Conservation (phyloP, 2,797 vertebrate genomes). For the Eleutherodactylus coqui region DNA sequence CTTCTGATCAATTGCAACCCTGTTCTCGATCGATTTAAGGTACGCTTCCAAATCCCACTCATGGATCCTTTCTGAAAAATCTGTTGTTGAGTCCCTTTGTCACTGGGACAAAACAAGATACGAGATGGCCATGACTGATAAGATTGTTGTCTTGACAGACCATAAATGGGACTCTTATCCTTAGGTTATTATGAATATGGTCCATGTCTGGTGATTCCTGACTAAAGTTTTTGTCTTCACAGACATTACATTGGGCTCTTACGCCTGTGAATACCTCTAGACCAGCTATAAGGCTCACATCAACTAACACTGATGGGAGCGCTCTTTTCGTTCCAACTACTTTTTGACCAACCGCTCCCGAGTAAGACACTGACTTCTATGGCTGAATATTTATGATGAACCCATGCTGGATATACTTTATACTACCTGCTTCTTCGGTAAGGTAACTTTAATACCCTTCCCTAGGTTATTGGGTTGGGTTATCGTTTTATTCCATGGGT, state of each 20-base stretch:
- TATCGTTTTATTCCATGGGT: constrained; percentile 60
- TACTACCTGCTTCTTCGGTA: background rate
- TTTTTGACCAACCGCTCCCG: constrained; percentile 46
- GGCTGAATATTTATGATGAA: constrained; percentile 63
- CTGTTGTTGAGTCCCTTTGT: background rate
- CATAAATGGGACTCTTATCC: constrained; percentile 50
- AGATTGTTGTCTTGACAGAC: constrained; percentile 15
- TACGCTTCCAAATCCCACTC: background rate
- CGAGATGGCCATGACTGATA: constrained; percentile 12
- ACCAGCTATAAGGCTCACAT: constrained; percentile 68
- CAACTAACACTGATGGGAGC: constrained; percentile 67
- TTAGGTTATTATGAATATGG: constrained; percentile 66
- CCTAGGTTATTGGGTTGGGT: constrained; percentile 60
- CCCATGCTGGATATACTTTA: constrained; percentile 44
- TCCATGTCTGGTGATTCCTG: background rate
- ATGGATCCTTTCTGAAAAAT: background rate
- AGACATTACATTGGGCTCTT: constrained; percentile 39
- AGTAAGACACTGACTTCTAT: constrained; percentile 65
- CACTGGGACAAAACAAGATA: background rate
- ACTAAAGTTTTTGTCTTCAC: constrained; percentile 41
- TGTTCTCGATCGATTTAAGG: background rate
- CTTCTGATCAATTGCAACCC: constrained; percentile 9
- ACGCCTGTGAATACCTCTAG: constrained; percentile 68
- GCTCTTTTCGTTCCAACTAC: constrained; percentile 57
- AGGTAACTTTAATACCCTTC: background rate